Percentiles rank a stretch among this genome's conserved stretches.
Evolutionary conservation across 2,113 vertebrate species (phyloP).

Genomic region (Microcebus griseorufus): DNA sequence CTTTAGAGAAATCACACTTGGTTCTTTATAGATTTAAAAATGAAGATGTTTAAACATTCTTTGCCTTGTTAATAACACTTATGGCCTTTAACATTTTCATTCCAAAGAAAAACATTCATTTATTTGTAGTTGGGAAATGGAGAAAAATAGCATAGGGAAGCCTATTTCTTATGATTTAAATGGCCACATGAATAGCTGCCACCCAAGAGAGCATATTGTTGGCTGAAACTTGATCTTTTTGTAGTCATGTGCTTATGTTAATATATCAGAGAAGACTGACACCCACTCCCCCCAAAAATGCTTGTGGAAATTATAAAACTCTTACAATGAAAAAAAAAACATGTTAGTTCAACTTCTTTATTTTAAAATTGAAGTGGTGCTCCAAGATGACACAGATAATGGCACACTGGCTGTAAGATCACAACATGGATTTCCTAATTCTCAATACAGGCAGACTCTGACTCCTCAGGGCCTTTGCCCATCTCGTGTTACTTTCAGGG

Average conservation of each 20-base stretch:
- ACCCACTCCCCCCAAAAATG: background rate
- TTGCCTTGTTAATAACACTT: slow-evolving; percentile 39
- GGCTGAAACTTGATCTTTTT: background rate
- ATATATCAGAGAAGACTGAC: background rate
- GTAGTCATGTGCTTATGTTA: background rate
- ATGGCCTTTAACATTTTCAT: slow-evolving; percentile 51
- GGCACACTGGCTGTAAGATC: background rate
- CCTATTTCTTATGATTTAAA: background rate
- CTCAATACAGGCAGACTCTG: background rate
- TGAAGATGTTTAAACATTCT: slow-evolving; percentile 37
- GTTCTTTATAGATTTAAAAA: slow-evolving; percentile 53
- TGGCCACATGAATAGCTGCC: background rate
- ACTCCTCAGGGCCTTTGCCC: background rate
- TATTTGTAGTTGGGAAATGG: background rate
- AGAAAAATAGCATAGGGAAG: background rate
- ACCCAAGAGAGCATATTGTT: background rate
- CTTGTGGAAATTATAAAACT: background rate
- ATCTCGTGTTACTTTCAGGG: background rate
- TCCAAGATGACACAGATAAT: background rate
- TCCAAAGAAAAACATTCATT: slow-evolving; percentile 26
- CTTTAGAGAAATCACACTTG: slow-evolving; percentile 63
- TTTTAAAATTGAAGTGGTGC: background rate
- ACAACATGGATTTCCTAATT: background rate
- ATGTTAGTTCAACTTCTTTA: background rate
- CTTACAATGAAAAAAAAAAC: background rate